Evolutionary conservation across 2,888 invertebrate species (phyloP).

Genomic region (Ctenicera cuprea): DNA sequence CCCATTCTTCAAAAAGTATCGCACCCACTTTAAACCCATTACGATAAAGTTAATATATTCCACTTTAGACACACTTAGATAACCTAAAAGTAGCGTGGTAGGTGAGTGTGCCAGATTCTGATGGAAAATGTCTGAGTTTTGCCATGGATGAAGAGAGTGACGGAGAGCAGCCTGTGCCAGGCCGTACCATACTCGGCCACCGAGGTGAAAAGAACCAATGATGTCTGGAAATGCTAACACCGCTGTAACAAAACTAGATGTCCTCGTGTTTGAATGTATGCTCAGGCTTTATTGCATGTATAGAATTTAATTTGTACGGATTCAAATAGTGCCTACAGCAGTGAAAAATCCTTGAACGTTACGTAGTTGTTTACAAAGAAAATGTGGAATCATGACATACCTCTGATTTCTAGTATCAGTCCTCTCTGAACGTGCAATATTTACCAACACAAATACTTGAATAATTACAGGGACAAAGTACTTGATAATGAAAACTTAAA

Average conservation of each 20-base stretch:
- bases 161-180: slow-evolving; percentile 46
- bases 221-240: slow-evolving; percentile 30
- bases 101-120: slow-evolving; percentile 41
- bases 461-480: too few relatives aligned
- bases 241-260: slow-evolving; percentile 35
- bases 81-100: slow-evolving; percentile 27
- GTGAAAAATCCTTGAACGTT: slow-evolving; percentile 10
- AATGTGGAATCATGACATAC: not conserved
- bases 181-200: slow-evolving; percentile 41
- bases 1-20: not conserved
- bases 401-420: too few relatives aligned
- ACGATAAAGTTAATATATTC: slow-evolving; percentile 21
- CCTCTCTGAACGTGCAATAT: too few relatives aligned
- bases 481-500: too few relatives aligned
- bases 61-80: slow-evolving; percentile 31
- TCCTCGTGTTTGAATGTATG: slow-evolving; percentile 31
- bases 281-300: not conserved
- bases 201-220: slow-evolving; percentile 46
- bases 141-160: slow-evolving; percentile 26
- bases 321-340: not conserved
- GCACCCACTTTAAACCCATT: slow-evolving; percentile 9
- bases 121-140: slow-evolving; percentile 17
- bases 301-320: too few relatives aligned
- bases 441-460: too few relatives aligned
- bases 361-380: slow-evolving; percentile 1